These are phyloP conservation scores for Celastrina argiolus DNA, from an alignment of 2,888 invertebrate genomes.

Conservation along the genomic window DNA sequence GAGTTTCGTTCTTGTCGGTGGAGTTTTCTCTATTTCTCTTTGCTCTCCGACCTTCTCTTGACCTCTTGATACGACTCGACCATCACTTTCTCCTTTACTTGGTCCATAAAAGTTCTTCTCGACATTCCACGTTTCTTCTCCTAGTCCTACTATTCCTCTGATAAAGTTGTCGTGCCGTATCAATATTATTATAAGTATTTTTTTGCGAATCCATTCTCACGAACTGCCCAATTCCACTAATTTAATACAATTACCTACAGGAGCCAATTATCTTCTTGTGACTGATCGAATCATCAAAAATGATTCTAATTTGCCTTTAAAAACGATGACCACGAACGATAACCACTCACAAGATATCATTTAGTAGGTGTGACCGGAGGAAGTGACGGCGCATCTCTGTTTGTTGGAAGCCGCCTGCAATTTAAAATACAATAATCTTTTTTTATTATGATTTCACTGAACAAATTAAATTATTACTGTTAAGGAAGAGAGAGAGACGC, in stretches of 20 bases:
- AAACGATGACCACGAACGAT: slow-evolving; percentile 9
- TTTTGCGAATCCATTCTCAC: background rate
- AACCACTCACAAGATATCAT: slow-evolving; percentile 9
- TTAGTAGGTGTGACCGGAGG: slow-evolving; percentile 18
- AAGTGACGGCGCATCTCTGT: slow-evolving; percentile 1
- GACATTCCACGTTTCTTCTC: too few relatives aligned
- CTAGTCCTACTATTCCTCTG: too few relatives aligned
- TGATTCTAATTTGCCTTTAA: slow-evolving; percentile 21
- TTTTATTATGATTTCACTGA: slow-evolving; percentile 5
- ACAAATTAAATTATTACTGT: background rate
- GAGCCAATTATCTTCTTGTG: slow-evolving; percentile 6
- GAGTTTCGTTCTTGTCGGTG: too few relatives aligned
- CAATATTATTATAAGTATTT: too few relatives aligned
- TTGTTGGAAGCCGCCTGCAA: slow-evolving; percentile 11
- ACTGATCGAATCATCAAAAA: slow-evolving; percentile 14
- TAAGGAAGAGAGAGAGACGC: background rate
- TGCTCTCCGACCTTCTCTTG: too few relatives aligned
- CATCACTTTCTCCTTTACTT: too few relatives aligned
- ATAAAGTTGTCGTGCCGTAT: too few relatives aligned
- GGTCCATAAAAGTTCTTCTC: too few relatives aligned
- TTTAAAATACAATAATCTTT: slow-evolving; percentile 10
- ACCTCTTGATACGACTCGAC: too few relatives aligned
- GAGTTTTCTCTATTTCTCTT: too few relatives aligned
- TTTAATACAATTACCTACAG: background rate
- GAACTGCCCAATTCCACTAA: background rate